These are phyloP conservation scores for Plutomurus gul DNA, from an alignment of 1,140 invertebrate species.

Conservation along the genomic window DNA sequence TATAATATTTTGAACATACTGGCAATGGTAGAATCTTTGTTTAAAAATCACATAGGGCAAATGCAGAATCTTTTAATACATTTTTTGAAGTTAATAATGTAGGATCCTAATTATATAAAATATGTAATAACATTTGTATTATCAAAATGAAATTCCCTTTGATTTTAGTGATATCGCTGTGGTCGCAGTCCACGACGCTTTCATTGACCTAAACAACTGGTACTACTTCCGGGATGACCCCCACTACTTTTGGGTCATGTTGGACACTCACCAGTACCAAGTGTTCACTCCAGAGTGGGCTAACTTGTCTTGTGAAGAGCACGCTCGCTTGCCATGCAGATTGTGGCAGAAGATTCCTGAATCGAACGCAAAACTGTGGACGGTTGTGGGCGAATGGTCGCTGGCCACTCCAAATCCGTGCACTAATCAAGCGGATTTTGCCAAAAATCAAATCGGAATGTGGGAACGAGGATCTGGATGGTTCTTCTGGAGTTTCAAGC, in stretches of 20 bases:
- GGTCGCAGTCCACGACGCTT: constrained; percentile 50
- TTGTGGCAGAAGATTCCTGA: not conserved
- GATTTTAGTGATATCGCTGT: constrained; percentile 35
- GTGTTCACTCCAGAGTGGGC: constrained; percentile 26
- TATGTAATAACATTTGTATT: no score
- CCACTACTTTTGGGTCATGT: constrained; percentile 44
- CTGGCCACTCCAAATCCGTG: constrained; percentile 34
- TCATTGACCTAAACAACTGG: constrained; percentile 48
- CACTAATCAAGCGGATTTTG: constrained; percentile 35
- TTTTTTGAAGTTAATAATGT: no score
- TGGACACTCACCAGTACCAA: constrained; percentile 48
- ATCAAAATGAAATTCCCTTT: no score
- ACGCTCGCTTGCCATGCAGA: constrained; percentile 31
- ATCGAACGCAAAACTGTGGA: constrained; percentile 28
- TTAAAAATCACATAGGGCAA: no score
- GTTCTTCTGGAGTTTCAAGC: constrained; percentile 50
- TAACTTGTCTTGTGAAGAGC: constrained; percentile 35
- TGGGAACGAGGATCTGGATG: constrained; percentile 42
- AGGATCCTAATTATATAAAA: no score
- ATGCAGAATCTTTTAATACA: no score
- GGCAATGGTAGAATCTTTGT: no score
- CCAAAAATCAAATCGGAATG: constrained; percentile 48
- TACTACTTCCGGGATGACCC: constrained; percentile 48
- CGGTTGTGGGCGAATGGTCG: constrained; percentile 48
- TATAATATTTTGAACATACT: no score